Conservation (phyloP, 2,888 invertebrate genomes). For the Trissoscelio sp. region DNA sequence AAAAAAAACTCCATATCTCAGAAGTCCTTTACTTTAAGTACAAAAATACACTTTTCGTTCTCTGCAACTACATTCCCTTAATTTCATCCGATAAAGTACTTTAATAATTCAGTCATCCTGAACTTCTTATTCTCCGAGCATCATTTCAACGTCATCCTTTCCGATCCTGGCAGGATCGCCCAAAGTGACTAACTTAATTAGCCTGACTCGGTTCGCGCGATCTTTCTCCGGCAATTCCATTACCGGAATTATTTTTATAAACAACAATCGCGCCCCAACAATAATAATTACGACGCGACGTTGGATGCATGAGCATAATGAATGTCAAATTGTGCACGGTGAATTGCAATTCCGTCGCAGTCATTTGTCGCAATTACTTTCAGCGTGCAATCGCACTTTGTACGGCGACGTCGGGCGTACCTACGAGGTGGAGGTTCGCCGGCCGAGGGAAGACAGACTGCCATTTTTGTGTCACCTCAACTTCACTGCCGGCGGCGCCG, state of each 20-base stretch:
- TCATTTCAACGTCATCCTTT: no score
- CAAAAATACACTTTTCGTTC: not conserved
- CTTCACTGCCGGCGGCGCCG: constrained; percentile 91
- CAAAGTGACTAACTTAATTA: not conserved
- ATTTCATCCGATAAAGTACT: not conserved
- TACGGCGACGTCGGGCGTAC: constrained; percentile 92
- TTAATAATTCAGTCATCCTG: not conserved
- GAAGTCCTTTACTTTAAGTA: no score
- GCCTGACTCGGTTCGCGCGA: not conserved
- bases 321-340: constrained; percentile 48
- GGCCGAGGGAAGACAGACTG: constrained; percentile 89
- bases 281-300: not conserved
- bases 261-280: not conserved
- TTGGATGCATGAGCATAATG: constrained; percentile 22
- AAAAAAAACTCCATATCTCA: no score
- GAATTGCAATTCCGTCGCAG: constrained; percentile 48
- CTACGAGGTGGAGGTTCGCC: constrained; percentile 90
- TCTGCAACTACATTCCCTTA: no score
- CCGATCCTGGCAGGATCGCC: not conserved
- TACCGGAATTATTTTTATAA: not conserved
- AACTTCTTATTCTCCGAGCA: not conserved
- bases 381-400: constrained; percentile 93
- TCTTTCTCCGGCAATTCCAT: not conserved
- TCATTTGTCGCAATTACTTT: constrained; percentile 77
- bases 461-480: constrained; percentile 93